Evolutionary conservation across 2,113 vertebrate species (phyloP), one percentile per base, ranked within the genome.

Genomic region (Anhinga rufa): DNA sequence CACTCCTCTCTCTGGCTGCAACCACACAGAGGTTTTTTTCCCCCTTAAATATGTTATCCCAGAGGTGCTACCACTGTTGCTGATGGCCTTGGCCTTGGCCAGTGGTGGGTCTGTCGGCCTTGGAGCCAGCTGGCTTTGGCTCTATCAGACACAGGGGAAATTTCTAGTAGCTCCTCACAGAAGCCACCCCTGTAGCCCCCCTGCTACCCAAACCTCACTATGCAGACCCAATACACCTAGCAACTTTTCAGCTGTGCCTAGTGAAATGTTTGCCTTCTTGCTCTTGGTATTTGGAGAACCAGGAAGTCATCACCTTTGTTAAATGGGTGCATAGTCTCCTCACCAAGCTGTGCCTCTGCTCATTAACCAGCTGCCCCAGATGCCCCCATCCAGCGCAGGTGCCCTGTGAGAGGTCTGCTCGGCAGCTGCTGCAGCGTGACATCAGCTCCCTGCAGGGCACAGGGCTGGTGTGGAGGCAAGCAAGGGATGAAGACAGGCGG

Each of bases 351-450:
- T 82, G 65, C 78, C 38, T 65, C 78, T 8, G 2, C n/a, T 52
- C 32, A 3, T 31, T n/a, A 68, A 62, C 9, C 12, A 21, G 31
- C 21, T 44, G 29, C 46, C 25, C 20, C 48, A 57, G 44, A 24
- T 32, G 38, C 34, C 78, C 34, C 51, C 51, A 34, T 24, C 58
- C 79, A 49, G 77, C 13, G 4, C 58, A 64, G 49, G 58, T 82
- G n/a, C 62, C 19, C 46, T 2, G 20, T 2, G 2, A 49, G 49
- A 74, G 28, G 4, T 66, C 54, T 5, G 49, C 38, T 79, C 16
- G 11, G 18, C 49, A 72, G 36, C 29, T 1, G 1, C 54, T 3
- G 2, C 49, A 34, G 38, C 4, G 4, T 1, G 1, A 25, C 42
- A 38, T n/a, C 40, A 5, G 2, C 20, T 58, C n/a, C 25, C 38